A percentile compares a stretch with the other conserved stretches of the same genome.
Evolutionary conservation across 1,140 invertebrate genomes (phyloP).

Genomic region (Nixonia krombeini): DNA sequence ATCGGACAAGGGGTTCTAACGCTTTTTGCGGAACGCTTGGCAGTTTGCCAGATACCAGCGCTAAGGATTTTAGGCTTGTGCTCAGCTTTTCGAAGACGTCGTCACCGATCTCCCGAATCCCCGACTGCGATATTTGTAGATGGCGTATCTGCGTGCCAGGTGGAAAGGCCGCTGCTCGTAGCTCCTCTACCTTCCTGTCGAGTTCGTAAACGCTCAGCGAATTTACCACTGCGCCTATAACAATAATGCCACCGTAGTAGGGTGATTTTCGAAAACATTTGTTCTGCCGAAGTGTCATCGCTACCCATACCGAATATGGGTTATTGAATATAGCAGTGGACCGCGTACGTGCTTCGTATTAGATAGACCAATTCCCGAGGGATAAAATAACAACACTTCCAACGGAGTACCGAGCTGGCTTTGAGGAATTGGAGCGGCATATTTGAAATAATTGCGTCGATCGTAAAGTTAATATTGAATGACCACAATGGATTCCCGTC

Average conservation of each 20-base stretch:
- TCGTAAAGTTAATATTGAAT: too few species aligned
- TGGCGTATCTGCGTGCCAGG: conserved; percentile 80
- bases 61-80: conserved; percentile 83
- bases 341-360: conserved; percentile 13
- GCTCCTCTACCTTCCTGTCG: conserved; percentile 80
- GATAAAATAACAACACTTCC: conserved; percentile 3
- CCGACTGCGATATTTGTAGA: conserved; percentile 87
- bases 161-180: conserved; percentile 81
- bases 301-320: background rate
- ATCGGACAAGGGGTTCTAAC: conserved; percentile 78
- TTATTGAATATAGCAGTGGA: conserved; percentile 18
- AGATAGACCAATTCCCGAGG: conserved; percentile 10
- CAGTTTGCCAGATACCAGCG: conserved; percentile 85
- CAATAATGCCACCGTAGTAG: conserved; percentile 1
- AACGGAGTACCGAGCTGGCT: too few species aligned
- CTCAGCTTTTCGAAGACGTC: conserved; percentile 81
- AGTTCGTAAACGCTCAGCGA: conserved; percentile 90
- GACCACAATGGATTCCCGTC: too few species aligned
- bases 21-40: conserved; percentile 85
- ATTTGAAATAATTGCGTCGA: too few species aligned
- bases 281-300: conserved; percentile 14
- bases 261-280: background rate
- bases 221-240: conserved; percentile 73
- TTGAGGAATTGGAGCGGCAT: too few species aligned
- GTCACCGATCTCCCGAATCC: conserved; percentile 81